phyloP scores from a whole-genome alignment of 2,888 invertebrate species.

The Cryptophagus acutangulus region DNA sequence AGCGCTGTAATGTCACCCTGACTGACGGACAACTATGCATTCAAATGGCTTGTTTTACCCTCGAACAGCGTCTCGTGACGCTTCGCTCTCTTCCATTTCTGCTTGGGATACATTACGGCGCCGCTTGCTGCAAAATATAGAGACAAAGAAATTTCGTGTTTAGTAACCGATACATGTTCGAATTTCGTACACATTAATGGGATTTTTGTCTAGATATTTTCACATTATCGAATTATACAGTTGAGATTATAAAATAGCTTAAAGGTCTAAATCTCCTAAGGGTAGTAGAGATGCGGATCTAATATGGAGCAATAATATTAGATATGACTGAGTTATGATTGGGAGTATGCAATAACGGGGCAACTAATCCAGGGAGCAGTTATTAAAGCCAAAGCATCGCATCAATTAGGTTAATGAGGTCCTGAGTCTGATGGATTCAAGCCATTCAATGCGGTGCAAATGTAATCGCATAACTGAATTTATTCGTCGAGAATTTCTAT shows the following conservation, averaged over 20 bases:
- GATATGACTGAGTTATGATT: conserved; percentile 29
- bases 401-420: conserved; percentile 44
- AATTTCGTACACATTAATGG: too few relatives aligned
- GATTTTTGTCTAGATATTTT: too few relatives aligned
- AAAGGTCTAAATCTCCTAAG: neutral
- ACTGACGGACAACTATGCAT: conserved; percentile 72
- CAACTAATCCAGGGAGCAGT: conserved; percentile 42
- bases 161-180: too few relatives aligned
- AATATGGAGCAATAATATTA: conserved; percentile 22
- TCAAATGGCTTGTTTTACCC: conserved; percentile 68
- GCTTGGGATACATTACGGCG: too few relatives aligned
- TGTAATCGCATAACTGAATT: too few relatives aligned
- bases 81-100: neutral
- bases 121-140: neutral
- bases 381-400: conserved; percentile 42
- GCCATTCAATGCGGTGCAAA: conserved; percentile 9
- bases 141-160: too few relatives aligned
- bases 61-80: conserved; percentile 24
- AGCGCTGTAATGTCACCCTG: conserved; percentile 56
- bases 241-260: conserved; percentile 2
- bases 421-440: conserved; percentile 40
- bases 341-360: conserved; percentile 37
- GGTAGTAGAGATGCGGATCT: conserved; percentile 15
- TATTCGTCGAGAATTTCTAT: too few relatives aligned
- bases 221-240: too few relatives aligned